phyloP scores from a whole-genome alignment of 2,888 invertebrate genomes.

The Dioctria rufipes region DNA sequence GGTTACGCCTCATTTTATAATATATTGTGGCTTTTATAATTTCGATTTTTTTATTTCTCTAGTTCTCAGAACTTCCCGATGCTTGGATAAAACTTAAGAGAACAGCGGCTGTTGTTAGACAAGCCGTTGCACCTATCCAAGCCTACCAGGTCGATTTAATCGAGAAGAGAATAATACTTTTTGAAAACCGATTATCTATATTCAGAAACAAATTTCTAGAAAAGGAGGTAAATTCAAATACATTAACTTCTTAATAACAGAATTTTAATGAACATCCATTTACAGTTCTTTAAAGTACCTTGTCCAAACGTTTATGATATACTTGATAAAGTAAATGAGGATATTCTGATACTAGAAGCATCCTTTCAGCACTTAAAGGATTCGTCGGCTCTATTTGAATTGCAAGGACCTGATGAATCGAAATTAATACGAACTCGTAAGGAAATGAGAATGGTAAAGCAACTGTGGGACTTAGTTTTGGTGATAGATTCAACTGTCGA shows the following conservation, averaged over 20 bases:
- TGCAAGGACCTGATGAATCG: slow-evolving; percentile 87
- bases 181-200: slow-evolving; percentile 83
- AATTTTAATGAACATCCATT: not conserved
- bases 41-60: slow-evolving; percentile 21
- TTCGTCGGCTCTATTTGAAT: slow-evolving; percentile 88
- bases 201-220: slow-evolving; percentile 83
- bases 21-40: too few species aligned
- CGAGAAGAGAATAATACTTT: slow-evolving; percentile 84
- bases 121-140: slow-evolving; percentile 89
- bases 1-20: too few species aligned
- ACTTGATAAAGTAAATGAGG: slow-evolving; percentile 79
- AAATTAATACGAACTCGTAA: slow-evolving; percentile 81
- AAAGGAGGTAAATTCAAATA: slow-evolving; percentile 63
- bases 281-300: slow-evolving; percentile 75
- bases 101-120: slow-evolving; percentile 85
- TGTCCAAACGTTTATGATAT: slow-evolving; percentile 80
- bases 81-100: slow-evolving; percentile 90
- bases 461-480: slow-evolving; percentile 91
- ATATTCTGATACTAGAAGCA: slow-evolving; percentile 79
- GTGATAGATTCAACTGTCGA: slow-evolving; percentile 87
- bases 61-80: slow-evolving; percentile 86
- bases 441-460: slow-evolving; percentile 83
- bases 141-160: slow-evolving; percentile 91
- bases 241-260: not conserved
- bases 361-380: slow-evolving; percentile 78